Percentiles rank a stretch among this genome's conserved stretches.
Conservation (phyloP, 2,888 invertebrate genomes). For the Mechanitis mazaeus region DNA sequence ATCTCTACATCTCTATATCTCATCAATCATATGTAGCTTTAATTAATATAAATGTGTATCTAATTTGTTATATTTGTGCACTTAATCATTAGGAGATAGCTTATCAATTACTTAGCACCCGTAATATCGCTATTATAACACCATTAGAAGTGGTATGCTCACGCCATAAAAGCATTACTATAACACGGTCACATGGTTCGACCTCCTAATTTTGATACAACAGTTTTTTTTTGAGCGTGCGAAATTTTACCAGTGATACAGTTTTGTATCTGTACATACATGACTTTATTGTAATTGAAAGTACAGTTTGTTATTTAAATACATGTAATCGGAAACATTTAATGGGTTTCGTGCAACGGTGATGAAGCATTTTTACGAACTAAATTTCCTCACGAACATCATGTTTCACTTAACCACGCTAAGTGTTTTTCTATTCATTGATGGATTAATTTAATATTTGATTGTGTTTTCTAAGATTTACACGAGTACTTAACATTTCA, state of each 20-base stretch:
- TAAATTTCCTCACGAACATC: constrained; percentile 23
- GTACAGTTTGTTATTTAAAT: constrained; percentile 37
- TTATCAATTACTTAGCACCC: constrained; percentile 71
- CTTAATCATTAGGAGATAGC: constrained; percentile 56
- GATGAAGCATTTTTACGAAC: constrained; percentile 21
- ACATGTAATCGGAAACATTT: constrained; percentile 34
- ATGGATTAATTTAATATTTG: too few species aligned
- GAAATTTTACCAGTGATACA: constrained; percentile 49
- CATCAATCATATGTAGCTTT: too few species aligned
- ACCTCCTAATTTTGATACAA: constrained; percentile 59
- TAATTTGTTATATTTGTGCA: constrained; percentile 45
- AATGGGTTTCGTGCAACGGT: constrained; percentile 26
- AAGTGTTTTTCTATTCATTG: constrained; percentile 6
- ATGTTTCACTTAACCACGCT: constrained; percentile 13
- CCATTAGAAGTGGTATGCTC: constrained; percentile 66
- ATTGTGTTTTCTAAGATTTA: too few species aligned
- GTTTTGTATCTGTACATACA: constrained; percentile 40
- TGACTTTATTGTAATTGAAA: constrained; percentile 45
- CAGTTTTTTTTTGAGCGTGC: constrained; percentile 57
- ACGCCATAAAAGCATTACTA: constrained; percentile 69
- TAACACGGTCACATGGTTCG: constrained; percentile 72
- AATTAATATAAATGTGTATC: too few species aligned
- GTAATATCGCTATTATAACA: constrained; percentile 68
- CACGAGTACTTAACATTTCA: too few species aligned
- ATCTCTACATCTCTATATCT: too few species aligned